A percentile compares a stretch with the other conserved stretches of the same genome.
Conservation (phyloP, 2,113 vertebrate genomes). For the Azemiops feae region DNA sequence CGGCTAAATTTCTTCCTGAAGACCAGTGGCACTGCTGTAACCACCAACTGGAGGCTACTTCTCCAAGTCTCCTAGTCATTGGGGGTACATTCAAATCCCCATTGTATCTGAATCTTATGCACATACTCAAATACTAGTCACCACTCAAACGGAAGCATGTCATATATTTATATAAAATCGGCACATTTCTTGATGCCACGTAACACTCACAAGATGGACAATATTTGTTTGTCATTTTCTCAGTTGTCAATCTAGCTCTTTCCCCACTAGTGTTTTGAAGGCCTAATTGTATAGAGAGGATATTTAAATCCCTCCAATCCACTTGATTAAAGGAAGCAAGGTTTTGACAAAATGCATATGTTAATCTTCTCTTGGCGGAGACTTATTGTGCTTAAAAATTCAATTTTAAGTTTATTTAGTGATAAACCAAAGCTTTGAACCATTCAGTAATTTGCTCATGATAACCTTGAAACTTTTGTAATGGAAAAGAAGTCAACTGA, state of each 20-base stretch:
- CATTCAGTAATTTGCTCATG: conserved; percentile 6
- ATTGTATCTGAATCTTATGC: not conserved
- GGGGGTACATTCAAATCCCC: not conserved
- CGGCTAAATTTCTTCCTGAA: not conserved
- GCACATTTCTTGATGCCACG: not conserved
- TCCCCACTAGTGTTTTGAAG: not conserved
- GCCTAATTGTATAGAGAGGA: not conserved
- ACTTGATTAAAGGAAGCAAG: not conserved
- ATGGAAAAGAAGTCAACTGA: conserved; percentile 18
- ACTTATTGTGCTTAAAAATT: not conserved
- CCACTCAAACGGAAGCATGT: not conserved
- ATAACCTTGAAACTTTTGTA: conserved; percentile 18
- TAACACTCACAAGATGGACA: not conserved
- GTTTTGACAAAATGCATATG: not conserved
- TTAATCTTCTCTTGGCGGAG: not conserved
- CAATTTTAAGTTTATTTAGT: conserved; percentile 10
- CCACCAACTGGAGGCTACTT: not conserved
- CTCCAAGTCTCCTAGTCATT: not conserved
- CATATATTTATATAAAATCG: not conserved
- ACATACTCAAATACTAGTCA: not conserved
- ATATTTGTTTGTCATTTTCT: not conserved
- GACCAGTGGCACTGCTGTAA: not conserved
- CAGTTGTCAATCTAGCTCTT: not conserved
- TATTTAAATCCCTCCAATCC: not conserved
- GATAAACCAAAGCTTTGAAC: not conserved